These are phyloP conservation scores for Melanotaenia duboulayi DNA, from an alignment of 2,113 vertebrate species.

Conservation along the genomic window DNA sequence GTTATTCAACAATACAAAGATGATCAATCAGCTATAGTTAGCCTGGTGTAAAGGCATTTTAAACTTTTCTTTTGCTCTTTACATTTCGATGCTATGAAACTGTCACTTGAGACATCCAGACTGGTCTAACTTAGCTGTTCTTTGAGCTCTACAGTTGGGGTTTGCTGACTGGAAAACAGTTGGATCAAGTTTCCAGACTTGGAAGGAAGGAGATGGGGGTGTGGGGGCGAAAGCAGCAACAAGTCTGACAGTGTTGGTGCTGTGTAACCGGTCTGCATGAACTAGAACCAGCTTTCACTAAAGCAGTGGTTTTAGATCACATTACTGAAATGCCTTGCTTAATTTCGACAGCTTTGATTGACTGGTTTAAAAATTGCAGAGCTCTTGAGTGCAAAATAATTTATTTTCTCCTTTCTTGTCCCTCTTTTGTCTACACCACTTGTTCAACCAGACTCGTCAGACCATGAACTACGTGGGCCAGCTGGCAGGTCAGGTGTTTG, in stretches of 20 bases:
- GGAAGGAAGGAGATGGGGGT: neutral
- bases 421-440: neutral
- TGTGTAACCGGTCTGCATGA: neutral
- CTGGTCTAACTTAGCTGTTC: slow-evolving; percentile 12
- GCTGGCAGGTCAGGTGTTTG: slow-evolving; percentile 95
- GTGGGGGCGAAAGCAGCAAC: slow-evolving; percentile 22
- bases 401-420: neutral
- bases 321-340: neutral
- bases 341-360: slow-evolving; percentile 28
- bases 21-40: neutral
- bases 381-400: neutral
- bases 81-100: neutral
- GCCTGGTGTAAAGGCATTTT: neutral
- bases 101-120: neutral
- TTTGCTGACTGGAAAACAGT: slow-evolving; percentile 37
- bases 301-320: slow-evolving; percentile 1
- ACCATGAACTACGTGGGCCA: slow-evolving; percentile 99
- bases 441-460: slow-evolving; percentile 77
- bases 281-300: neutral
- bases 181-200: slow-evolving; percentile 33
- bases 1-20: neutral
- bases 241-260: slow-evolving; percentile 5
- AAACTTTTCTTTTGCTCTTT: neutral
- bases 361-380: slow-evolving; percentile 2
- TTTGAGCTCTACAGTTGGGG: slow-evolving; percentile 24